A percentile compares a stretch with the other conserved stretches of the same genome.
Conservation (phyloP, 2,888 invertebrate species). For the Noctua janthina region DNA sequence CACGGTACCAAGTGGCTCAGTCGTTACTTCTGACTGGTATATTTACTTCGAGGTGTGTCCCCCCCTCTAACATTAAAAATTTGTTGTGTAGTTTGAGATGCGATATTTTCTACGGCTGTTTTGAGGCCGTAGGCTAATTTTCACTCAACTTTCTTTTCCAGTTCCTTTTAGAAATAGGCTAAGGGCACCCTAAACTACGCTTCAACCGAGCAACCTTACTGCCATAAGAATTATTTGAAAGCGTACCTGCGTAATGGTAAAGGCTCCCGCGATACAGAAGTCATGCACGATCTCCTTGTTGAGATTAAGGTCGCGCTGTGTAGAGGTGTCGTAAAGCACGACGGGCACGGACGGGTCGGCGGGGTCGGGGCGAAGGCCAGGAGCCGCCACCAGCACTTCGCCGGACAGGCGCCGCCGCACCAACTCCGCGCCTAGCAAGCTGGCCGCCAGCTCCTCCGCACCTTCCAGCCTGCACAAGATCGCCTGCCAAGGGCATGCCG, state of each 20-base stretch:
- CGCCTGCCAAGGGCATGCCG: conserved; percentile 83
- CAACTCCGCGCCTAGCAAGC: conserved; percentile 76
- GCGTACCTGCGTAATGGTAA: conserved; percentile 80
- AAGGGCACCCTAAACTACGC: neutral
- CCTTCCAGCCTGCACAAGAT: conserved; percentile 93
- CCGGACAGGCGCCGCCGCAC: conserved; percentile 86
- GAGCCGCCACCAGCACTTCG: conserved; percentile 90
- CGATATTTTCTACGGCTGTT: neutral
- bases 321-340: conserved; percentile 92
- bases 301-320: conserved; percentile 91
- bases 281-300: conserved; percentile 91
- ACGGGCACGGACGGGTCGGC: conserved; percentile 89
- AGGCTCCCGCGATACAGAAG: conserved; percentile 85
- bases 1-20: neutral
- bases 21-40: neutral
- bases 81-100: neutral
- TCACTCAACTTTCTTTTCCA: neutral
- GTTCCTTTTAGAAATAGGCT: neutral
- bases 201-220: neutral
- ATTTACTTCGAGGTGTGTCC: neutral
- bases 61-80: neutral
- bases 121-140: neutral
- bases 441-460: conserved; percentile 91
- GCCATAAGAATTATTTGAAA: neutral
- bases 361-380: conserved; percentile 84